Percentiles rank a stretch among this genome's conserved stretches.
These are phyloP conservation scores for Tanaodytes sp. DNA, from an alignment of 2,888 invertebrate genomes.

Conservation along the genomic window DNA sequence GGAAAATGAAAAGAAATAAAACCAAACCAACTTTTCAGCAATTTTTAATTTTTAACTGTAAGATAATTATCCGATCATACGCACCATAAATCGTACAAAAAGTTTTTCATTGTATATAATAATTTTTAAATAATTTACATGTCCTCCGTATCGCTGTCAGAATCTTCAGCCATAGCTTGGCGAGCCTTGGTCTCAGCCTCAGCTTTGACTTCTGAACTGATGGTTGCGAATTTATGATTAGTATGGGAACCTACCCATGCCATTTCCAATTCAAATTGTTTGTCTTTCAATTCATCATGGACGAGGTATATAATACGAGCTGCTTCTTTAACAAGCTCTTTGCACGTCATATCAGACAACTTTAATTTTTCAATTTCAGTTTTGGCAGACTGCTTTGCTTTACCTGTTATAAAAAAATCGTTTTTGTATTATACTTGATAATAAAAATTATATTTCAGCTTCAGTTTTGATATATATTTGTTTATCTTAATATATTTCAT, in stretches of 20 bases:
- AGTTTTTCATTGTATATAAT: background rate
- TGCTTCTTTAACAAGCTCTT: constrained; percentile 93
- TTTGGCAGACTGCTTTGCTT: constrained; percentile 98
- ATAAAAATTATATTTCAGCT: too few relatives aligned
- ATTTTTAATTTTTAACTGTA: constrained; percentile 8
- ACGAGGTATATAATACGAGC: constrained; percentile 93
- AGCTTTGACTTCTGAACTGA: constrained; percentile 82
- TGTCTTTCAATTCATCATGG: constrained; percentile 95
- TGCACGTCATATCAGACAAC: constrained; percentile 86
- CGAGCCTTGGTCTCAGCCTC: constrained; percentile 93
- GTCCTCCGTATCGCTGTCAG: constrained; percentile 86
- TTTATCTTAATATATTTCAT: too few relatives aligned
- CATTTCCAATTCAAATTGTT: constrained; percentile 94
- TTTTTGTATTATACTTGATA: too few relatives aligned
- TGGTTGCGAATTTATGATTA: constrained; percentile 85
- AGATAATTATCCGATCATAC: constrained; percentile 15
- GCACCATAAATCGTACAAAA: constrained; percentile 29
- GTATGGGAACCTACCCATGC: constrained; percentile 93
- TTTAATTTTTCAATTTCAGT: constrained; percentile 99
- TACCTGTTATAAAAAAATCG: too few relatives aligned
- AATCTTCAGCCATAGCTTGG: constrained; percentile 90
- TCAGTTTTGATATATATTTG: too few relatives aligned
- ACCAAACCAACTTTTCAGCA: too few relatives aligned
- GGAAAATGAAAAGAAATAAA: too few relatives aligned
- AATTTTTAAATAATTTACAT: constrained; percentile 74